phyloP scores from a whole-genome alignment of 2,113 vertebrate species.

The Clarias macrocephalus region DNA sequence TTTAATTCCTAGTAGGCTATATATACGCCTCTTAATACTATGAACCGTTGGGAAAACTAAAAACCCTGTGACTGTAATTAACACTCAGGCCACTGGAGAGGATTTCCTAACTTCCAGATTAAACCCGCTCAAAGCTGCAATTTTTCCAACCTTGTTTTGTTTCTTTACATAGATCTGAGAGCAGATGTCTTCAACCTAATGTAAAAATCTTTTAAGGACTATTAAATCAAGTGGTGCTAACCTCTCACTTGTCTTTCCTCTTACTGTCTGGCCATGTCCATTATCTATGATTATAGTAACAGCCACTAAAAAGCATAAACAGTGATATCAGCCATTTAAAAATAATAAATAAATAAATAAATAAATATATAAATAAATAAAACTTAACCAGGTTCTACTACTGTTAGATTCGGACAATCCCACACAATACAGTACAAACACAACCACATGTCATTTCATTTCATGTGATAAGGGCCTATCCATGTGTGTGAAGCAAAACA shows the following conservation, averaged over 20 bases:
- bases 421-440: background rate
- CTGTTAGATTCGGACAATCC: background rate
- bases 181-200: slow-evolving; percentile 4
- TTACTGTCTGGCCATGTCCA: background rate
- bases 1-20: background rate
- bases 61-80: background rate
- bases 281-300: background rate
- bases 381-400: background rate
- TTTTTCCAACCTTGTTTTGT: background rate
- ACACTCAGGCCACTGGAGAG: background rate
- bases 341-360: too few relatives aligned
- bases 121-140: background rate
- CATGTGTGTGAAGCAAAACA: too few relatives aligned
- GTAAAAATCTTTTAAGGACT: background rate
- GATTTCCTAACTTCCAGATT: background rate
- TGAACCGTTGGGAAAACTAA: background rate
- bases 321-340: too few relatives aligned
- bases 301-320: background rate
- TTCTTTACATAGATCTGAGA: background rate
- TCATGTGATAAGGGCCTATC: background rate
- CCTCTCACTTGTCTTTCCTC: background rate
- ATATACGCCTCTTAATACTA: background rate
- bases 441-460: background rate
- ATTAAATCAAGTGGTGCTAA: background rate
- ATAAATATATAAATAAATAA: too few relatives aligned